Evolutionary conservation across 92 coral and sea anemone genomes (phyloP).

Genomic region (Virgularia gustaviana): DNA sequence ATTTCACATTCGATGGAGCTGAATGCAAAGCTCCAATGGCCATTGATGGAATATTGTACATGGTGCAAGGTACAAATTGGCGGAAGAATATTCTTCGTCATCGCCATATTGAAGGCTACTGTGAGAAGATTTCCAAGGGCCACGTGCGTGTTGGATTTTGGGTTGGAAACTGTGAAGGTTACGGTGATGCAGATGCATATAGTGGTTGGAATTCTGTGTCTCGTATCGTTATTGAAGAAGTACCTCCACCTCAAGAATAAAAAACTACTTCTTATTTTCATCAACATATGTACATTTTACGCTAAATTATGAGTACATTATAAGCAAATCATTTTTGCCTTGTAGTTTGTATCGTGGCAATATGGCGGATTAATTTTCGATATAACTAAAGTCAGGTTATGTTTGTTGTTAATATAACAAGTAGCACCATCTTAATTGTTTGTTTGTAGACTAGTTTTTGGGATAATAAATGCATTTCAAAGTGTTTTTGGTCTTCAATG

Average conservation of each 20-base stretch:
- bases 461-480: too few species aligned
- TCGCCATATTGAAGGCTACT: slow-evolving; percentile 43
- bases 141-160: slow-evolving; percentile 32
- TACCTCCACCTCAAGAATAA: slow-evolving; percentile 7
- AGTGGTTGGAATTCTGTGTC: slow-evolving; percentile 10
- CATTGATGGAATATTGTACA: slow-evolving; percentile 17
- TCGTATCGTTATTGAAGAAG: slow-evolving; percentile 14
- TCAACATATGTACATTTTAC: too few species aligned
- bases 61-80: not conserved
- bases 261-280: too few species aligned
- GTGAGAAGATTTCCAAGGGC: slow-evolving; percentile 28
- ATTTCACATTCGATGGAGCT: slow-evolving; percentile 22
- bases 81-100: slow-evolving; percentile 28
- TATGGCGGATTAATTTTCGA: too few species aligned
- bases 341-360: too few species aligned
- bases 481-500: too few species aligned
- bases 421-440: too few species aligned
- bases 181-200: slow-evolving; percentile 22
- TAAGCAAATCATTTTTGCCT: too few species aligned
- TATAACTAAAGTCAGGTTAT: too few species aligned
- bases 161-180: slow-evolving; percentile 38
- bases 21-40: slow-evolving; percentile 24
- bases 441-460: too few species aligned
- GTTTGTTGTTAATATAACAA: too few species aligned
- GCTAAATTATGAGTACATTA: too few species aligned